Evolutionary conservation across 2,888 invertebrate species (phyloP), one percentile per base, ranked within the genome.

Genomic region (Hylaea fasciaria): DNA sequence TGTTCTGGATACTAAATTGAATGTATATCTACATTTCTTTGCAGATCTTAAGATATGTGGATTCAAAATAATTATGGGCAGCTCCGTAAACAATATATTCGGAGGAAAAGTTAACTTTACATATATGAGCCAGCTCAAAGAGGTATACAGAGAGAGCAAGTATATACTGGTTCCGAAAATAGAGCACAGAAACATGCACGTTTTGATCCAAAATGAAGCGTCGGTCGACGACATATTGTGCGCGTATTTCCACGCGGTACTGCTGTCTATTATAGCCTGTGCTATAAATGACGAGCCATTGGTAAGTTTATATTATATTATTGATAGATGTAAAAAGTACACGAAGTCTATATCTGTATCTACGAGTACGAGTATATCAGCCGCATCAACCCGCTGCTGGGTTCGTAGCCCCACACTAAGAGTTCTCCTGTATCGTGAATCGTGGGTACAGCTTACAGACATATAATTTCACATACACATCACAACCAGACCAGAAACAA

Each of bases 191-290:
- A 86, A 77, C 22, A 93, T 96, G 73, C 89, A 93, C 75, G 87
- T 96, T 16, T 78, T 93, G 37, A 77, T 96, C 0, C 90, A 93
- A 60, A 89, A 93, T 48, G 81, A 90, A n/a, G 92, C 93, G 17
- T 77, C 74, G 0, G 76, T 93, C 0, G 82, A 83, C 50, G 94
- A 95, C 68, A 86, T 95, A n/a, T 76, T 96, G 10, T 92, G 94
- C 74, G 94, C 94, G 5, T 96, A 95, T 78, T 95, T 95, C 69
- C 94, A 96, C 74, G 95, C 95, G 5, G 93, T 94, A 28, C 78
- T 95, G 54, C 85, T 94, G 16, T 78, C 89, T 0, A 75, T 82
- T 9, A 64, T 83, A 0, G 80, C 71, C 0, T 85, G 83, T 60
- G 80, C 85, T 2, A 74, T 90, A 66, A 86, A 89, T 73, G 78